A percentile compares a stretch with the other conserved stretches of the same genome.
phyloP scores from a whole-genome alignment of 2,888 invertebrate species.

The Drosophila tanythrix region DNA sequence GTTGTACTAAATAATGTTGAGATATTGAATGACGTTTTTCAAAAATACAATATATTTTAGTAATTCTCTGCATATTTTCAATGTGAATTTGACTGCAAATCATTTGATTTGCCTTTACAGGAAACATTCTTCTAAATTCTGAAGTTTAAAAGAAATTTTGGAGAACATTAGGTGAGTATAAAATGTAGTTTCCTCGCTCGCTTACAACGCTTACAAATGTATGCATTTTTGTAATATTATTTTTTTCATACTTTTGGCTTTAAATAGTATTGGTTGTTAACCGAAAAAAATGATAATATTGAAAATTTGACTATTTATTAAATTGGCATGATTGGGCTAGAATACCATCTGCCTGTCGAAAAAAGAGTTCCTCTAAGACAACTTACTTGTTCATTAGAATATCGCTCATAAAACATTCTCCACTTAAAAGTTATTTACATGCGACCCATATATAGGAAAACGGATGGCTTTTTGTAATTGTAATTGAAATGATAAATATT shows the following conservation, averaged over 20 bases:
- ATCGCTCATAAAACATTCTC: background rate
- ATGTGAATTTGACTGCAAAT: background rate
- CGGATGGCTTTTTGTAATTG: background rate
- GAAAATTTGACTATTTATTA: background rate
- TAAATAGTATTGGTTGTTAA: background rate
- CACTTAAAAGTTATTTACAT: background rate
- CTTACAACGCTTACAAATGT: background rate
- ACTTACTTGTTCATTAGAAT: background rate
- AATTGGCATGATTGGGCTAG: background rate
- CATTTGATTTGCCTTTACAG: background rate
- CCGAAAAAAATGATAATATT: background rate
- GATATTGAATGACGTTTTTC: background rate
- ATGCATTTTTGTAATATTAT: background rate
- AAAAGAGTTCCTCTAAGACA: background rate
- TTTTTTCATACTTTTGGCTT: background rate
- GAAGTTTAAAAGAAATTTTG: fast-evolving
- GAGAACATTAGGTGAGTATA: background rate
- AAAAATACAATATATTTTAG: background rate
- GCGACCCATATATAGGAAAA: background rate
- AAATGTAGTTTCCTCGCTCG: background rate
- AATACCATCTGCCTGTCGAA: background rate
- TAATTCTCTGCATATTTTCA: background rate
- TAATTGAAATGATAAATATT: background rate
- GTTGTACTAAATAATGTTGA: background rate
- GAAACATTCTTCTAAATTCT: background rate